phyloP scores from a whole-genome alignment of 2,888 invertebrate genomes.

The Philhelius pedissequus region DNA sequence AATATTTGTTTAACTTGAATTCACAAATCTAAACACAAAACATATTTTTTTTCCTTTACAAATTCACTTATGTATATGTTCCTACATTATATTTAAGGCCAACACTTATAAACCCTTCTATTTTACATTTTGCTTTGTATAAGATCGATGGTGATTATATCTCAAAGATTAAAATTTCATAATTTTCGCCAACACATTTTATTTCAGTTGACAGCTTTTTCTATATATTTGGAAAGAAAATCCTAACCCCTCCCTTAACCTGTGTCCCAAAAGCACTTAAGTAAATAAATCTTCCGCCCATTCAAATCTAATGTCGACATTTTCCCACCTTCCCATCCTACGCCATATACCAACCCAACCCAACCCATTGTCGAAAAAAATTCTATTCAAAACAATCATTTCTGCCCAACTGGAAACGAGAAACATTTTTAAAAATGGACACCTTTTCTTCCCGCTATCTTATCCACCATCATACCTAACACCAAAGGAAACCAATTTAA shows the following conservation, averaged over 20 bases:
- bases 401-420: not conserved
- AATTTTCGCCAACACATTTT: not conserved
- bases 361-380: not conserved
- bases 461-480: not conserved
- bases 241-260: slow-evolving; percentile 29
- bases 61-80: too few relatives aligned
- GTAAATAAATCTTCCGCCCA: slow-evolving; percentile 47
- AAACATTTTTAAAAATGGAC: slow-evolving; percentile 23
- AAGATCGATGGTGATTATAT: not conserved
- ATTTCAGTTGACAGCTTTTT: not conserved
- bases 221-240: not conserved
- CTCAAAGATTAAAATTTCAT: not conserved
- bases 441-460: slow-evolving; percentile 1
- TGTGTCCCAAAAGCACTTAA: slow-evolving; percentile 41
- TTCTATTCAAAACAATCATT: slow-evolving; percentile 11
- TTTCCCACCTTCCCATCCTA: not conserved
- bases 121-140: not conserved
- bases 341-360: too few relatives aligned
- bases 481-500: slow-evolving; percentile 16
- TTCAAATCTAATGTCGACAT: slow-evolving; percentile 9
- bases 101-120: not conserved
- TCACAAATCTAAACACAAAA: too few relatives aligned
- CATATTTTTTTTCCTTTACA: too few relatives aligned
- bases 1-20: too few relatives aligned
- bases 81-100: not conserved